Conservation (phyloP, 1,140 invertebrate genomes). For the Hycleus phaleratus region DNA sequence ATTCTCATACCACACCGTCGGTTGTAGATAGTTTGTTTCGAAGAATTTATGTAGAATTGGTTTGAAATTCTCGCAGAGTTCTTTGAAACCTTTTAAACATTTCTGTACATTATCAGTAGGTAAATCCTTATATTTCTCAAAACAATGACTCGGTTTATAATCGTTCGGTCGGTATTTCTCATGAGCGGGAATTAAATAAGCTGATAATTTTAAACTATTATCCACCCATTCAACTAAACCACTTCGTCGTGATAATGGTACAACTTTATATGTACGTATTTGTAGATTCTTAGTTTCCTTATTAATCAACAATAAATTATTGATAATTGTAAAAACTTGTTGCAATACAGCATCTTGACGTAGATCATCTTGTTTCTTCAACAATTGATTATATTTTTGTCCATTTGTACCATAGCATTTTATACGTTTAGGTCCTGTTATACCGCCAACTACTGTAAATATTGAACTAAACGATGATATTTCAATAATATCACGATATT, state of each 20-base stretch:
- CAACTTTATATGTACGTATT: slow-evolving; percentile 86
- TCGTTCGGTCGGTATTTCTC: slow-evolving; percentile 68
- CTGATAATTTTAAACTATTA: slow-evolving; percentile 71
- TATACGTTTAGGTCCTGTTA: slow-evolving; percentile 85
- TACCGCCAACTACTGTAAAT: slow-evolving; percentile 70
- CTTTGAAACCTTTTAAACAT: slow-evolving; percentile 50
- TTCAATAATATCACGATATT: slow-evolving; percentile 51
- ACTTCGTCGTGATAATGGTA: slow-evolving; percentile 72
- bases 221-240: slow-evolving; percentile 91
- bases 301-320: slow-evolving; percentile 62
- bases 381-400: slow-evolving; percentile 58
- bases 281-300: slow-evolving; percentile 65
- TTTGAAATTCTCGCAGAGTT: slow-evolving; percentile 66
- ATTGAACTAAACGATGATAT: slow-evolving; percentile 47
- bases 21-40: slow-evolving; percentile 72
- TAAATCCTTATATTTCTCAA: slow-evolving; percentile 38
- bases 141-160: slow-evolving; percentile 46
- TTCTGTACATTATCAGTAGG: slow-evolving; percentile 4
- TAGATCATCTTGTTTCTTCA: slow-evolving; percentile 92
- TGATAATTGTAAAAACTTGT: slow-evolving; percentile 81
- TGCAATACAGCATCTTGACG: slow-evolving; percentile 96
- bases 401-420: slow-evolving; percentile 76
- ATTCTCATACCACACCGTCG: slow-evolving; percentile 80
- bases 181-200: slow-evolving; percentile 72
- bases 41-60: slow-evolving; percentile 92